Percentiles rank a stretch among this genome's conserved stretches.
Conservation (phyloP, 2,797 vertebrate species). For the Chromobotia macracanthus region DNA sequence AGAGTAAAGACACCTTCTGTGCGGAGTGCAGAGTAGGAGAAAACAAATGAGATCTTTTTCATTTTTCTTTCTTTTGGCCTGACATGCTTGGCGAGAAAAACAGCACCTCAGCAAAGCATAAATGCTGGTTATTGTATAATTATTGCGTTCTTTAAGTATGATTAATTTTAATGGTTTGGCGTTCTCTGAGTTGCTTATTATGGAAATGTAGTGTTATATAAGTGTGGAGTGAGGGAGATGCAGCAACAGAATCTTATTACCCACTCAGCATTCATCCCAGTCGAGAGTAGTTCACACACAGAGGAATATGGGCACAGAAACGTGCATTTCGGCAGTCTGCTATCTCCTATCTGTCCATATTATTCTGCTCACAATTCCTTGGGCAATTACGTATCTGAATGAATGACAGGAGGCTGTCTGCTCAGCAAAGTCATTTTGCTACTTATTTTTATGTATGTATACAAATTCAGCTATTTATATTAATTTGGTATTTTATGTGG, state of each 20-base stretch:
- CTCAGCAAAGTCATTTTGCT: conserved; percentile 48
- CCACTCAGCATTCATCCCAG: conserved; percentile 58
- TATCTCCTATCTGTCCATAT: conserved; percentile 56
- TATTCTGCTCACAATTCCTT: conserved; percentile 58
- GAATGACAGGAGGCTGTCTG: conserved; percentile 53
- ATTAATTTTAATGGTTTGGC: conserved; percentile 55
- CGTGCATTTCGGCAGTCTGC: conserved; percentile 41
- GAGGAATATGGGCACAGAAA: conserved; percentile 18
- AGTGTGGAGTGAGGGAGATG: conserved; percentile 53
- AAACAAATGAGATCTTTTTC: no score
- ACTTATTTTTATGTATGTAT: conserved; percentile 31
- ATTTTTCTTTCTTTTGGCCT: conserved; percentile 33
- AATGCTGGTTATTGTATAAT: conserved; percentile 59
- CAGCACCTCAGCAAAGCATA: conserved; percentile 45
- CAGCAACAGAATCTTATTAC: conserved; percentile 63
- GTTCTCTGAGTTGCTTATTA: conserved; percentile 55
- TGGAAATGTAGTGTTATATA: conserved; percentile 65
- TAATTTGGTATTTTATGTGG: conserved; percentile 41
- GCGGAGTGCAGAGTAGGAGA: no score
- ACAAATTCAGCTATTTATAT: conserved; percentile 47
- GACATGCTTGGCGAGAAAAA: conserved; percentile 25
- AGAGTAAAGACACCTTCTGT: no score
- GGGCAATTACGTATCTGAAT: conserved; percentile 60
- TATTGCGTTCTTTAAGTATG: conserved; percentile 59
- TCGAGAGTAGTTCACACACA: conserved; percentile 41